Evolutionary conservation across 2,888 invertebrate species (phyloP).

Genomic region (Lithophane leautieri): DNA sequence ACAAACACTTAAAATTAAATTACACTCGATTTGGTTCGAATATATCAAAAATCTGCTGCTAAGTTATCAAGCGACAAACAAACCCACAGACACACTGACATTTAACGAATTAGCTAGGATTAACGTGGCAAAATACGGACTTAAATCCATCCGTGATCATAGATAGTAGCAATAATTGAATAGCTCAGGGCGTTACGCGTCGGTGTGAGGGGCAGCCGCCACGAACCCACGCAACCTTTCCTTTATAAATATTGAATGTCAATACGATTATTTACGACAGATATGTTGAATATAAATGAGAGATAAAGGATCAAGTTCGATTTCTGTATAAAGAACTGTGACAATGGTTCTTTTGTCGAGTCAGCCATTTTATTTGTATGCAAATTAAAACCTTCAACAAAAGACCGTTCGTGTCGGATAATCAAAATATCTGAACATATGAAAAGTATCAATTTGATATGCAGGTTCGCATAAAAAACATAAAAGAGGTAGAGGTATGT

Average conservation of each 20-base stretch:
- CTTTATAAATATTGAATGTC: constrained; percentile 89
- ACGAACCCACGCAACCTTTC: constrained; percentile 86
- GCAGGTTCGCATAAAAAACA: constrained; percentile 64
- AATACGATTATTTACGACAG: constrained; percentile 87
- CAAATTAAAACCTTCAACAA: constrained; percentile 82
- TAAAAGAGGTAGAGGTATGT: constrained; percentile 47
- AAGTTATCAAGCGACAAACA: constrained; percentile 22
- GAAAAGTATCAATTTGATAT: constrained; percentile 68
- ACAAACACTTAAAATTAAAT: too few relatives aligned
- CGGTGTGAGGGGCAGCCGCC: constrained; percentile 72
- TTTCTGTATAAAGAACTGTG: constrained; percentile 84
- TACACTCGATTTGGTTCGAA: neutral
- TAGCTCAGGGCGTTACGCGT: constrained; percentile 58
- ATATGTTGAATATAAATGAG: constrained; percentile 89
- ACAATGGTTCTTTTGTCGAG: constrained; percentile 87
- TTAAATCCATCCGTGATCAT: constrained; percentile 51
- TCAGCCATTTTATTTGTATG: constrained; percentile 89
- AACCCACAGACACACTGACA: constrained; percentile 44
- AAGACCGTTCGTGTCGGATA: constrained; percentile 75
- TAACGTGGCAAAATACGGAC: constrained; percentile 39
- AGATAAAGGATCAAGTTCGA: constrained; percentile 86
- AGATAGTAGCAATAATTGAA: constrained; percentile 62
- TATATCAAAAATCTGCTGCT: neutral
- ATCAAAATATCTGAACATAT: constrained; percentile 72
- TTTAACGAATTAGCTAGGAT: constrained; percentile 51